phyloP scores from a whole-genome alignment of 2,113 vertebrate species.

The Cyprinodon tularosa region DNA sequence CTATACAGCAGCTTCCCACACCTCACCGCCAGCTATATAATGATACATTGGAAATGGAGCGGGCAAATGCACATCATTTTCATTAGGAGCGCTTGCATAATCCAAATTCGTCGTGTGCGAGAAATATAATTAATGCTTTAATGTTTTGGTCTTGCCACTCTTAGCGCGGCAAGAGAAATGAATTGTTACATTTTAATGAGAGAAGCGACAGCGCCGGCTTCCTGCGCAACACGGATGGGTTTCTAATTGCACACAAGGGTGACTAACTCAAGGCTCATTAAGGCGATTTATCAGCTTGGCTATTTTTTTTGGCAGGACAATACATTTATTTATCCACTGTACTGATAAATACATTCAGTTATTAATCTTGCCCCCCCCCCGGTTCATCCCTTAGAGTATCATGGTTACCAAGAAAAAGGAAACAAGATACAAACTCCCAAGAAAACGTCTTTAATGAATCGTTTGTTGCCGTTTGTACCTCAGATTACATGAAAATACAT shows the following conservation, averaged over 20 bases:
- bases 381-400: slow-evolving; percentile 7
- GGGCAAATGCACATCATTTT: slow-evolving; percentile 86
- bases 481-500: slow-evolving; percentile 84
- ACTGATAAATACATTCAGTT: slow-evolving; percentile 61
- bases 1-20: slow-evolving; percentile 91
- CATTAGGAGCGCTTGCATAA: slow-evolving; percentile 93
- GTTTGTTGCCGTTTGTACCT: slow-evolving; percentile 79
- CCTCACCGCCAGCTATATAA: slow-evolving; percentile 91
- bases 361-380: slow-evolving; percentile 34
- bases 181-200: slow-evolving; percentile 98
- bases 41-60: slow-evolving; percentile 83
- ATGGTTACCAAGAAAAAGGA: slow-evolving; percentile 18
- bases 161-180: slow-evolving; percentile 86
- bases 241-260: slow-evolving; percentile 85
- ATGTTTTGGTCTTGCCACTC: slow-evolving; percentile 92
- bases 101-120: slow-evolving; percentile 94
- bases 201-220: slow-evolving; percentile 90
- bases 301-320: slow-evolving; percentile 64
- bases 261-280: slow-evolving; percentile 77
- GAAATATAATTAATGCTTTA: slow-evolving; percentile 97
- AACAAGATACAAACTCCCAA: slow-evolving; percentile 67
- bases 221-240: slow-evolving; percentile 86
- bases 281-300: slow-evolving; percentile 69
- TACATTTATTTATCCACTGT: slow-evolving; percentile 54
- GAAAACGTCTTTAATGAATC: slow-evolving; percentile 83